Base-by-base conservation (phyloP, 2,888 invertebrate species). In the Plutella xylostella region DNA sequence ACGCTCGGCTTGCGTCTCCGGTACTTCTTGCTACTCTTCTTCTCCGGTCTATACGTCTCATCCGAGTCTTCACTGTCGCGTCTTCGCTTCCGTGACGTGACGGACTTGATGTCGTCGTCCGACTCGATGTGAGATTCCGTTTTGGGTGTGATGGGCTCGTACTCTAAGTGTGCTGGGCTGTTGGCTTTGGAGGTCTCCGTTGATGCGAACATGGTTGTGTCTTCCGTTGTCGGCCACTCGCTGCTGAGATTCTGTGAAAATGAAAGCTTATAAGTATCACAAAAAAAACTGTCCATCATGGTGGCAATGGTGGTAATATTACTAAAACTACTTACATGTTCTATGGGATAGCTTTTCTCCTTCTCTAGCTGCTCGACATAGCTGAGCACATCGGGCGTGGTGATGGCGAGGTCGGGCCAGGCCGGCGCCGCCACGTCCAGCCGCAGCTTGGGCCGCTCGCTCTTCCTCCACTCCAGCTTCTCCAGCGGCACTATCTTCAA, bases 31-130 rank as follows among this genome's bases (percentile, higher is more conserved):
- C 70, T 58, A 28, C 71, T n/a, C 6, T 38, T 58, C 44, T 64
- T 60, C 53, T 72, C 72, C 7, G 85, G 85, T 21, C 67, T 72
- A 55, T 85, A 85, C 0, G 73, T 69, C 51, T 66, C 74, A 58
- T 85, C 85, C 4, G 82, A 82, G 53, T 83, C 83, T 53, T 80
- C 80, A 53, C 80, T 82, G 51, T 68, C 60, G 42, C 66, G 68
- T 49, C 55, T 48, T 46, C 66, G 68, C 51, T 63, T 69, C 45
- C 60, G 65, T 37, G 55, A 46, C 42, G 55, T 58, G 7, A 14
- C 30, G 3, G 65, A 58, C 53, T 64, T 68, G 33, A 50, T 48
- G 49, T 78, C 77, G 3, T 80, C 63, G 38, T 83, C 83, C 2
- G 82, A 76, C 39, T 78, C 78, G n/a, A 62, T 48, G 50, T 65